Conservation (phyloP, 1,140 invertebrate species). For the Drosophila chauvacae region DNA sequence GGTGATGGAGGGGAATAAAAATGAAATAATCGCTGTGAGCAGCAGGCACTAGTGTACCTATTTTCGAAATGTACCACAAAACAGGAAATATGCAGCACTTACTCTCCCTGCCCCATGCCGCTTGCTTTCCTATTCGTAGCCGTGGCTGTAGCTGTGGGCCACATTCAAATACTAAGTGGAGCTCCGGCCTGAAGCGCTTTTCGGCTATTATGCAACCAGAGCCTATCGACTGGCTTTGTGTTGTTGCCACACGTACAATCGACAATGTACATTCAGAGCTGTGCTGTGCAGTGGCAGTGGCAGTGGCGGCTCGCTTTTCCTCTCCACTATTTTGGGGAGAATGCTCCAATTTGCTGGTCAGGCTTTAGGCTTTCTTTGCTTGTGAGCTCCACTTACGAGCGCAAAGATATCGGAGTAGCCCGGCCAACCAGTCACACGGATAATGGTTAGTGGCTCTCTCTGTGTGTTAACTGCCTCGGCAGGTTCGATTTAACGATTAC, state of each 20-base stretch:
- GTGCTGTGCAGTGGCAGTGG: conserved; percentile 5
- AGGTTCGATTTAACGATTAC: conserved; percentile 21
- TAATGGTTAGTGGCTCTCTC: background rate
- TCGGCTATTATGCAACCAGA: conserved; percentile 49
- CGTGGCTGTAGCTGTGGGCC: conserved; percentile 22
- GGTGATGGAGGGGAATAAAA: conserved; percentile 23
- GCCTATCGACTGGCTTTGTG: conserved; percentile 46
- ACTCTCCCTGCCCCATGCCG: conserved; percentile 22
- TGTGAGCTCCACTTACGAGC: conserved; percentile 4
- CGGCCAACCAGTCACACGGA: background rate
- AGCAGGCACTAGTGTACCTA: conserved; percentile 11
- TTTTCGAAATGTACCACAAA: conserved; percentile 47
- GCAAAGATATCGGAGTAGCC: background rate
- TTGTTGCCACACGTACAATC: conserved; percentile 29
- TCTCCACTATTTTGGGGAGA: conserved; percentile 30
- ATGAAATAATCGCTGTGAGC: conserved; percentile 29
- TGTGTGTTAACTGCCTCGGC: conserved; percentile 7
- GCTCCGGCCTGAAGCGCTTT: conserved; percentile 42
- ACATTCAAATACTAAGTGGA: conserved; percentile 56
- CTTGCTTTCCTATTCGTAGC: conserved; percentile 39
- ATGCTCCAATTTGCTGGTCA: conserved; percentile 37
- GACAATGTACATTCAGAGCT: conserved; percentile 30
- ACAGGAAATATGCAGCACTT: conserved; percentile 53
- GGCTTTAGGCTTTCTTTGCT: conserved; percentile 17
- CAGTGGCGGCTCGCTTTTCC: conserved; percentile 24